These are phyloP conservation scores for Linepithema humile DNA, from an alignment of 1,140 invertebrate species.

Conservation along the genomic window DNA sequence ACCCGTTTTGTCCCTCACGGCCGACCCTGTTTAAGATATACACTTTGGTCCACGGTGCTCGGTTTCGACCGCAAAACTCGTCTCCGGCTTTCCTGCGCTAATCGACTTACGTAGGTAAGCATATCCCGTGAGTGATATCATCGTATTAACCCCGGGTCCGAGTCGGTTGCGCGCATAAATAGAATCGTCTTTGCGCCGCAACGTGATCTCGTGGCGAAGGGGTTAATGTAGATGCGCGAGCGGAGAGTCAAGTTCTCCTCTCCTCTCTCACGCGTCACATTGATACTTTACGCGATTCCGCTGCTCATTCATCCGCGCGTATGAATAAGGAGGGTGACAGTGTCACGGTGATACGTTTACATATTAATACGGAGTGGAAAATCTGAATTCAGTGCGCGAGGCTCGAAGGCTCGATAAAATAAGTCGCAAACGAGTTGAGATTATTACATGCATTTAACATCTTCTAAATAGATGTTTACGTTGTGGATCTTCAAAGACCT, in stretches of 20 bases:
- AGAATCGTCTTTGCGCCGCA: constrained; percentile 76
- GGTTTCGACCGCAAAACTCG: constrained; percentile 74
- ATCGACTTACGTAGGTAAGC: constrained; percentile 75
- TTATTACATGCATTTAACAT: background rate
- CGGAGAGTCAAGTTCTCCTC: constrained; percentile 55
- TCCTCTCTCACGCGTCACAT: constrained; percentile 47
- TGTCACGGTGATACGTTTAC: constrained; percentile 39
- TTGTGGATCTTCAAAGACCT: background rate
- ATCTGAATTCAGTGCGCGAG: background rate
- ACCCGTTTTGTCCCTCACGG: constrained; percentile 67
- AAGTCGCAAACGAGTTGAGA: background rate
- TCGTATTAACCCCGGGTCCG: constrained; percentile 75
- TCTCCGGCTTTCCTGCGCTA: constrained; percentile 71
- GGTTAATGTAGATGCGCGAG: constrained; percentile 68
- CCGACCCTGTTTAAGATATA: constrained; percentile 61
- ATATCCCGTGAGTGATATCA: constrained; percentile 80
- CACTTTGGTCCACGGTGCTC: constrained; percentile 41
- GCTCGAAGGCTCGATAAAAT: background rate
- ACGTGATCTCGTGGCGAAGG: constrained; percentile 71
- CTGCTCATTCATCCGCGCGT: constrained; percentile 27
- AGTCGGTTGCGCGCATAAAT: constrained; percentile 78
- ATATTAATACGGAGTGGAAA: constrained; percentile 15
- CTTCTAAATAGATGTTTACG: background rate
- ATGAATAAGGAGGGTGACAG: constrained; percentile 31
- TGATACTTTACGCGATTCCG: constrained; percentile 68